Conservation (phyloP, 2,888 invertebrate species). For the Hyposoter didymator region DNA sequence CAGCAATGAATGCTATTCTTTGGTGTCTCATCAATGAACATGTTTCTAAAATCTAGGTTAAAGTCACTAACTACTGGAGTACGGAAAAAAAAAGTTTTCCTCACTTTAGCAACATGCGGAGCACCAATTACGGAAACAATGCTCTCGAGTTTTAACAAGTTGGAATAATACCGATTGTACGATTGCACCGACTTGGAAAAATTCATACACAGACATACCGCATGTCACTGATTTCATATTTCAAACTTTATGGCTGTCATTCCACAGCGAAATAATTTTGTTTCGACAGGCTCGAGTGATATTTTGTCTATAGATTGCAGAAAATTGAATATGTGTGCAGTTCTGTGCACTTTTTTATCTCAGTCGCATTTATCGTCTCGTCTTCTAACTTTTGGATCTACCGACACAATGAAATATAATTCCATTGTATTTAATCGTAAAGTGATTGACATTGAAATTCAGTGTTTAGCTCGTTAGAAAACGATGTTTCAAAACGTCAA, state of each 20-base stretch:
- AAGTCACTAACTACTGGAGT: not conserved
- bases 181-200: not conserved
- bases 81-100: not conserved
- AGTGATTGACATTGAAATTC: too few species aligned
- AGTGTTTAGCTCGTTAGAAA: too few species aligned
- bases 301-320: too few species aligned
- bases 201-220: not conserved
- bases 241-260: not conserved
- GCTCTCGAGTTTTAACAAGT: not conserved
- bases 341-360: not conserved
- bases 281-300: too few species aligned
- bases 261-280: not conserved
- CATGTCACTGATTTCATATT: not conserved
- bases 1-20: not conserved
- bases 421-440: too few species aligned
- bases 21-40: not conserved
- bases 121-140: not conserved
- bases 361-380: too few species aligned
- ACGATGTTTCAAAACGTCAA: too few species aligned
- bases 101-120: too few species aligned
- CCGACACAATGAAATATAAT: too few species aligned
- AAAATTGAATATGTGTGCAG: not conserved
- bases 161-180: not conserved
- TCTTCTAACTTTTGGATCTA: too few species aligned
- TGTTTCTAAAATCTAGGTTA: not conserved